These are phyloP conservation scores for Clarias laeviceps DNA, from an alignment of 2,797 vertebrate genomes.

Conservation along the genomic window DNA sequence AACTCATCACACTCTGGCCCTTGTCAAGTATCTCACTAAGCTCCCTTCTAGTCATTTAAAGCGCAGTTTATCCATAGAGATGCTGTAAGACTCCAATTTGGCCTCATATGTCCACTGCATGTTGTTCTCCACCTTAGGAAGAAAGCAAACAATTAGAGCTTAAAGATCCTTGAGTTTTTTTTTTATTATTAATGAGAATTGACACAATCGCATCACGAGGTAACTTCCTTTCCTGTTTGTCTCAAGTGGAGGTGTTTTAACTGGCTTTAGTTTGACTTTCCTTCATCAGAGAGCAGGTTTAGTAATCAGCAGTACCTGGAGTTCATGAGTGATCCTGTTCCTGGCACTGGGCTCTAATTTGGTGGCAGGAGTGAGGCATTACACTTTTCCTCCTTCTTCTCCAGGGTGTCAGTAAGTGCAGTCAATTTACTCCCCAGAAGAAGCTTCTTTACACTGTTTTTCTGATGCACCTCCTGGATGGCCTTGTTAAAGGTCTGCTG, in stretches of 20 bases:
- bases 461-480: conserved; percentile 80
- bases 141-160: no score
- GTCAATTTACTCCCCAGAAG: conserved; percentile 80
- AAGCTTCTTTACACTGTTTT: conserved; percentile 76
- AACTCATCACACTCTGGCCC: no score
- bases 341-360: conserved; percentile 78
- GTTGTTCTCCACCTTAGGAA: no score
- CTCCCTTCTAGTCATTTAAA: no score
- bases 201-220: neutral
- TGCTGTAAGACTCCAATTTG: no score
- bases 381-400: conserved; percentile 83
- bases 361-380: conserved; percentile 68
- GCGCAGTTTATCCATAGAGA: no score
- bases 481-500: conserved; percentile 46
- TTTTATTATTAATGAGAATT: neutral
- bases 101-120: no score
- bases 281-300: neutral
- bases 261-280: neutral
- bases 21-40: no score
- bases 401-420: conserved; percentile 68
- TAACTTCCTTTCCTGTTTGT: neutral
- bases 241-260: neutral
- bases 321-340: conserved; percentile 30
- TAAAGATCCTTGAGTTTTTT: no score
- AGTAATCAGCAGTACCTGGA: no score